These are phyloP conservation scores for Dasyornis broadbenti DNA, from an alignment of 2,113 vertebrate species.

Conservation along the genomic window DNA sequence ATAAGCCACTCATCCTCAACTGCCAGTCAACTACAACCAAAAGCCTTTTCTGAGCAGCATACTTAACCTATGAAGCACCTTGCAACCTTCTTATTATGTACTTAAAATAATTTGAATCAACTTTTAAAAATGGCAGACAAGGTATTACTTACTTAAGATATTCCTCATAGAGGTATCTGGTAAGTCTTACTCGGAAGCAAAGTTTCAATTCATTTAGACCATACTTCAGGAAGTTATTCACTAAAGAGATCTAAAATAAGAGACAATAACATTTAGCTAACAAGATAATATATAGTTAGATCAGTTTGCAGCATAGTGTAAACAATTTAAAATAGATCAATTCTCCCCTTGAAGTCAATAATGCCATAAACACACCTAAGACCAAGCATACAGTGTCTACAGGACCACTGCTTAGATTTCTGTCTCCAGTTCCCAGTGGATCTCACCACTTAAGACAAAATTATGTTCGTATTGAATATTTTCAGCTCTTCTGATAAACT, in stretches of 20 bases:
- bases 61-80: background rate
- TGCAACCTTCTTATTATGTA: background rate
- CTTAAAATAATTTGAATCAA: background rate
- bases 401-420: background rate
- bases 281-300: background rate
- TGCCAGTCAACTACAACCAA: background rate
- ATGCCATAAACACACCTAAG: background rate
- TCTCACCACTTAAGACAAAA: background rate
- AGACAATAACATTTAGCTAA: background rate
- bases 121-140: background rate
- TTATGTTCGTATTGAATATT: background rate
- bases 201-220: slow-evolving; percentile 93
- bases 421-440: background rate
- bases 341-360: background rate
- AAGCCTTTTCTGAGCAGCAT: background rate
- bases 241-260: slow-evolving; percentile 86
- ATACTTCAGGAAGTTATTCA: slow-evolving; percentile 96
- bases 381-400: background rate
- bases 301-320: background rate
- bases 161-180: slow-evolving; percentile 90
- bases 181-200: slow-evolving; percentile 89
- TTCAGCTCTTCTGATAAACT: background rate
- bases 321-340: background rate
- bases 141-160: slow-evolving; percentile 91
- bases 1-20: background rate